A percentile compares a stretch with the other conserved stretches of the same genome.
These are phyloP conservation scores for Candoia aspera DNA, from an alignment of 2,113 vertebrate species.

Conservation along the genomic window DNA sequence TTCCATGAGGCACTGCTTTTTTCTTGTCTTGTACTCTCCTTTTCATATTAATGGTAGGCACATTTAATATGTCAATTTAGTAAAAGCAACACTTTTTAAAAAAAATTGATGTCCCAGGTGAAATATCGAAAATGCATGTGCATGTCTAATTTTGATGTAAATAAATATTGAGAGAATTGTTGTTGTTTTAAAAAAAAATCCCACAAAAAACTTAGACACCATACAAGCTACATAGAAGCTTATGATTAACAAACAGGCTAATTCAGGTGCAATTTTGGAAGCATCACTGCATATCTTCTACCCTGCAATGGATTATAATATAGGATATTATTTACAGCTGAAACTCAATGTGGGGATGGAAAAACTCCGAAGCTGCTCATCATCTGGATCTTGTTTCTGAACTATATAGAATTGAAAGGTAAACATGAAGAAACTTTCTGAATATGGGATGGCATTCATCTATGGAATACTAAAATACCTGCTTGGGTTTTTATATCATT, in stretches of 20 bases:
- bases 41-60: not conserved
- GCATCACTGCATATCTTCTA: not conserved
- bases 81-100: not conserved
- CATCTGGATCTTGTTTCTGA: not conserved
- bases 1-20: conserved; percentile 24
- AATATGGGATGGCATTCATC: not conserved
- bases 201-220: too few species aligned
- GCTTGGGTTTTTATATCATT: not conserved
- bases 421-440: not conserved
- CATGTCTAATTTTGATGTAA: not conserved
- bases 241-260: not conserved
- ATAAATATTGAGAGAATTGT: not conserved
- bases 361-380: not conserved
- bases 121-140: too few species aligned
- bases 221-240: not conserved
- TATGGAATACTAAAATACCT: not conserved
- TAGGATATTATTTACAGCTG: too few species aligned
- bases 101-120: not conserved
- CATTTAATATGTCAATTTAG: not conserved
- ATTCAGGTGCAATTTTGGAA: not conserved
- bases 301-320: not conserved
- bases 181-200: too few species aligned
- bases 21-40: not conserved
- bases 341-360: not conserved
- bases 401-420: not conserved